These are phyloP conservation scores for Ashinkailepas kermadecensis DNA, from an alignment of 2,888 invertebrate genomes.

Conservation along the genomic window DNA sequence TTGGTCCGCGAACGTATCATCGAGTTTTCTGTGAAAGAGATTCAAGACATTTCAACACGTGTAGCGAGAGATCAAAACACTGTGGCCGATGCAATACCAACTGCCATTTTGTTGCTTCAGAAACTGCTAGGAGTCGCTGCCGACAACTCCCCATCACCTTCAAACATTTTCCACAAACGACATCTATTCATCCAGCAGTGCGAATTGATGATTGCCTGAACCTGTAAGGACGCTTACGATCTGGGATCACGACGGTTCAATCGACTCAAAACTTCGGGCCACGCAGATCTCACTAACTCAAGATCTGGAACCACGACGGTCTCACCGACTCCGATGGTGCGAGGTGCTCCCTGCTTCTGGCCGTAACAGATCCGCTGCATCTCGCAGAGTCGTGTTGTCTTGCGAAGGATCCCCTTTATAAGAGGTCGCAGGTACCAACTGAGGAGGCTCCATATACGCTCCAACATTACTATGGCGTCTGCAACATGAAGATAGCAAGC, in stretches of 20 bases:
- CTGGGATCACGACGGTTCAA: neutral
- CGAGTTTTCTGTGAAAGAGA: constrained; percentile 55
- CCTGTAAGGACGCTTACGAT: neutral
- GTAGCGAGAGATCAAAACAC: neutral
- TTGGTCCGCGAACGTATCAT: constrained; percentile 58
- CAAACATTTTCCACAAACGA: neutral
- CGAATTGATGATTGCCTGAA: neutral
- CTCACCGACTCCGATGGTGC: constrained; percentile 58
- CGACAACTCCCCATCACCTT: neutral
- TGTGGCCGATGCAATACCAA: neutral
- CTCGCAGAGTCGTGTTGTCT: constrained; percentile 75
- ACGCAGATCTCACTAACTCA: neutral
- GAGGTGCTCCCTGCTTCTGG: constrained; percentile 59
- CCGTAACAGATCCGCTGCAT: constrained; percentile 88
- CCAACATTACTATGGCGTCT: neutral
- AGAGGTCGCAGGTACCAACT: constrained; percentile 33
- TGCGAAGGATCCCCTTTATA: constrained; percentile 32
- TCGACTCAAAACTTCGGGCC: neutral
- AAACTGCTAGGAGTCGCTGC: neutral
- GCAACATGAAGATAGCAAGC: neutral
- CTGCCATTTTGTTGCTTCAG: neutral
- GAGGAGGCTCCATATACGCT: constrained; percentile 28
- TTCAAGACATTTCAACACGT: neutral
- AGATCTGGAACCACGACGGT: neutral
- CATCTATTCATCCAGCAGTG: neutral